These are phyloP conservation scores for Melanerpes aurifrons DNA, from an alignment of 2,113 vertebrate species.

Conservation along the genomic window DNA sequence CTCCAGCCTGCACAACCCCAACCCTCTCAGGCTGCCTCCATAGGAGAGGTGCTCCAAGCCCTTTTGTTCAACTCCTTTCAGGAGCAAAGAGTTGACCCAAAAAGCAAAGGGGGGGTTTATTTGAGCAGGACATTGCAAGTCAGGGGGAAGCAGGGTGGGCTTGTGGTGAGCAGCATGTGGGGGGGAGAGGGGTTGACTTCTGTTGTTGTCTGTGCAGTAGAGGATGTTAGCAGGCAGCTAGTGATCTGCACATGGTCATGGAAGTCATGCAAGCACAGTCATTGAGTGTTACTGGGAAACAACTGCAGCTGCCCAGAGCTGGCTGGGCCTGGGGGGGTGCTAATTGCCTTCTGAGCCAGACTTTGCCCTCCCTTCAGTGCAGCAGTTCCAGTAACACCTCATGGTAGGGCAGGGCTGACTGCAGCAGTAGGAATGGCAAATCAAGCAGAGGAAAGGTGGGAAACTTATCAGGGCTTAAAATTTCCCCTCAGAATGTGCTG, in stretches of 20 bases:
- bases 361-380: neutral
- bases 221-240: fast-evolving
- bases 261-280: neutral
- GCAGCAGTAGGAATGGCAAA: neutral
- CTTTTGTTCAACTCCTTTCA: neutral
- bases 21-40: too few species aligned
- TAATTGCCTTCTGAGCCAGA: neutral
- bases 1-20: too few species aligned
- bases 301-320: neutral
- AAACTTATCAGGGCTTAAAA: neutral
- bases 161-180: neutral
- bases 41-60: too few species aligned
- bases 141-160: neutral
- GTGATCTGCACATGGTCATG: neutral
- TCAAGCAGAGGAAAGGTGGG: neutral
- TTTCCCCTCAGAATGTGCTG: neutral
- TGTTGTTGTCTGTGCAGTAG: neutral
- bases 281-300: neutral
- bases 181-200: fast-evolving
- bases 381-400: neutral
- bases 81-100: neutral
- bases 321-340: neutral
- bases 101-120: neutral
- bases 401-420: neutral
- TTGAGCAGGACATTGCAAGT: neutral